phyloP scores from a whole-genome alignment of 2,888 invertebrate genomes.

The Mesorhabditis spiculigera region DNA sequence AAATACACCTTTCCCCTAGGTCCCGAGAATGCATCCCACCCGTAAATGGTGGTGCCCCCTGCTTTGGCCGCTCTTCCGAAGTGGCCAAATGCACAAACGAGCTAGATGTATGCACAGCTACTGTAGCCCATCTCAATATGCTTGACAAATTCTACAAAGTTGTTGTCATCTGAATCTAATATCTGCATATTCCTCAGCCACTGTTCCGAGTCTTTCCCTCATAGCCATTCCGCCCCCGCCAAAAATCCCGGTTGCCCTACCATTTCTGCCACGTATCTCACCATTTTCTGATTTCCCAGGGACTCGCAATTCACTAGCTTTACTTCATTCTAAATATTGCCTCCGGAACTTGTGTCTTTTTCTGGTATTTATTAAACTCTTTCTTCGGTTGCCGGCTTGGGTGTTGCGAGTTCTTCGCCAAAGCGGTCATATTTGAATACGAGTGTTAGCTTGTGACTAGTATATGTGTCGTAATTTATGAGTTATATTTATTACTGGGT shows the following conservation, averaged over 20 bases:
- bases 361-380: no score
- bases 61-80: conserved; percentile 48
- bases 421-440: no score
- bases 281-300: not conserved
- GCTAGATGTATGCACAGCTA: conserved; percentile 17
- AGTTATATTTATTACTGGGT: no score
- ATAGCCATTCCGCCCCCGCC: not conserved
- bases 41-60: conserved; percentile 41
- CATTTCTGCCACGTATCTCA: conserved; percentile 1
- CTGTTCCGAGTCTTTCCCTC: not conserved
- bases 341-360: no score
- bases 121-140: conserved; percentile 11
- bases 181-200: not conserved
- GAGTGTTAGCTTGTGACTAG: no score
- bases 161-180: no score
- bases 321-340: not conserved
- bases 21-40: conserved; percentile 34
- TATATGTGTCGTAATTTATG: no score
- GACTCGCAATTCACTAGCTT: conserved; percentile 5
- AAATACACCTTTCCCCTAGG: conserved; percentile 14
- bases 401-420: no score
- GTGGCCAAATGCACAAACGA: conserved; percentile 28
- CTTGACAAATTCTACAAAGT: conserved; percentile 10
- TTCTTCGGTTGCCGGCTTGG: no score
- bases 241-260: not conserved